phyloP scores from a whole-genome alignment of 2,113 vertebrate species.

The Macrotus californicus region DNA sequence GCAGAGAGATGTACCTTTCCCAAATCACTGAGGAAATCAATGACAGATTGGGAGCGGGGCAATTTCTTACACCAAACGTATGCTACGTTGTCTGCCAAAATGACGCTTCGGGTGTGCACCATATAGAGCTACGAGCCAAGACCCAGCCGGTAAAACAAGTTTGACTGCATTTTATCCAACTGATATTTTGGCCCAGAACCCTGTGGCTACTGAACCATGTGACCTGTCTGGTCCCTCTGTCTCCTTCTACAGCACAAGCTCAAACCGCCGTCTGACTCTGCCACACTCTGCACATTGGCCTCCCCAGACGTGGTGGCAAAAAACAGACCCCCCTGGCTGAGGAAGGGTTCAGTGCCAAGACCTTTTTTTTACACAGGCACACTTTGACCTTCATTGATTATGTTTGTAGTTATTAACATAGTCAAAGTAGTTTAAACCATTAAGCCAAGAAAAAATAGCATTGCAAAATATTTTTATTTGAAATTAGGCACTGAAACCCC shows the following conservation, averaged over 20 bases:
- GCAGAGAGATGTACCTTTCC: not conserved
- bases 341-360: not conserved
- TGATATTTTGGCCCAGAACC: not conserved
- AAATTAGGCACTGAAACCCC: not conserved
- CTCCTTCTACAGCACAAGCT: not conserved
- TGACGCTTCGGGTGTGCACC: not conserved
- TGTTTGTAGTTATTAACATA: not conserved
- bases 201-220: not conserved
- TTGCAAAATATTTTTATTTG: not conserved
- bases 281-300: not conserved
- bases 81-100: not conserved
- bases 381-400: not conserved
- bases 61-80: not conserved
- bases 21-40: not conserved
- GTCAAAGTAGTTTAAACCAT: not conserved
- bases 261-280: accelerated
- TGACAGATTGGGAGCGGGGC: not conserved
- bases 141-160: not conserved
- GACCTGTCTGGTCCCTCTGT: not conserved
- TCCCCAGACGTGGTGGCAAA: not conserved
- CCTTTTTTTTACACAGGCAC: not conserved
- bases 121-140: not conserved
- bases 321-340: not conserved
- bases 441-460: not conserved
- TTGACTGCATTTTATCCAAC: not conserved